A percentile compares a stretch with the other conserved stretches of the same genome.
Conservation (phyloP, 2,113 vertebrate genomes). For the Sylvilagus bachmani region DNA sequence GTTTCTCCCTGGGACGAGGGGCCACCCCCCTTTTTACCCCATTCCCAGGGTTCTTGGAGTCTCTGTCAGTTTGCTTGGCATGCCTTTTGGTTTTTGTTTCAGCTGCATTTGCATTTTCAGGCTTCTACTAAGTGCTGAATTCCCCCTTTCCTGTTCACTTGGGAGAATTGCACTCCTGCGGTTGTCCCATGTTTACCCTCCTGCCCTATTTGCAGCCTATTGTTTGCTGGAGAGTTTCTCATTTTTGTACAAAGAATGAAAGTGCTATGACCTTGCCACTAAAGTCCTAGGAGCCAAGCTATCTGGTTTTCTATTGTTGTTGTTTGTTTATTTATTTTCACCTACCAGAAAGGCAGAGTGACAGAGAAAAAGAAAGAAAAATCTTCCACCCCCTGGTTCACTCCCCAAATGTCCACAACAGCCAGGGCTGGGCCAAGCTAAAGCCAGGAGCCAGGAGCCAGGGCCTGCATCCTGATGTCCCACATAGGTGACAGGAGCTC, state of each 20-base stretch:
- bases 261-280: background rate
- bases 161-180: background rate
- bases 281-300: background rate
- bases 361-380: too few species aligned
- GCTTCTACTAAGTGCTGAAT: background rate
- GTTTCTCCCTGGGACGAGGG: background rate
- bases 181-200: accelerated
- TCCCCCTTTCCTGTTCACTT: background rate
- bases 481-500: too few species aligned
- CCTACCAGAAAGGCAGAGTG: too few species aligned
- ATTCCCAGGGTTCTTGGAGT: background rate
- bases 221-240: background rate
- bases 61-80: background rate
- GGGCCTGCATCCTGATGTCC: too few species aligned
- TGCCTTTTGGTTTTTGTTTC: background rate
- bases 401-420: too few species aligned
- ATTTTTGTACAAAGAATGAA: background rate
- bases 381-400: too few species aligned
- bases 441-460: too few species aligned
- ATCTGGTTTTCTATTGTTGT: background rate
- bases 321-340: too few species aligned
- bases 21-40: background rate
- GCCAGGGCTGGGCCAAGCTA: too few species aligned
- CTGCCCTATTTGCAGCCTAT: background rate
- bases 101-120: background rate